phyloP scores from a whole-genome alignment of 2,888 invertebrate species.

The Hydraecia micacea region DNA sequence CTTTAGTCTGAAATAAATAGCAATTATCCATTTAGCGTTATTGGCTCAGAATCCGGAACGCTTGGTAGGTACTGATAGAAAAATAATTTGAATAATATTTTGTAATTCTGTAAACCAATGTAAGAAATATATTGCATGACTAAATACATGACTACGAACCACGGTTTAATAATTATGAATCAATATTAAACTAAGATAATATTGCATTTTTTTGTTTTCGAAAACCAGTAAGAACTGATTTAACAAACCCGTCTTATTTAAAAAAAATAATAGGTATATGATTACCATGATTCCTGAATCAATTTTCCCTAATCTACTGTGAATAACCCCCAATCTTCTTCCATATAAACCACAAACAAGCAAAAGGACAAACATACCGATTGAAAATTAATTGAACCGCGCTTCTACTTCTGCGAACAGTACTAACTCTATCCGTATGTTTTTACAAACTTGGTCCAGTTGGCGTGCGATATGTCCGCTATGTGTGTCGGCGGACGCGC shows the following conservation, averaged over 20 bases:
- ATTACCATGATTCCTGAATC: no score
- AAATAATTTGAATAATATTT: slow-evolving; percentile 20
- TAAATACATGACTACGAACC: background rate
- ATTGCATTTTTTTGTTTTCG: background rate
- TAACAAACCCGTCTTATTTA: background rate
- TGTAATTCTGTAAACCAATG: background rate
- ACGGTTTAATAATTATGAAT: background rate
- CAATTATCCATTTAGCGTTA: slow-evolving; percentile 48
- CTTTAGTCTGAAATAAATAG: slow-evolving; percentile 8
- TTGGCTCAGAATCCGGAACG: slow-evolving; percentile 34
- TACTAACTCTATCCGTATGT: slow-evolving; percentile 80
- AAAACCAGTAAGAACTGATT: background rate
- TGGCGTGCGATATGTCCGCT: slow-evolving; percentile 88
- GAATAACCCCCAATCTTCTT: no score
- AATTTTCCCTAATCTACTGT: background rate
- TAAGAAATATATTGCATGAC: background rate
- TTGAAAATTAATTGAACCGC: slow-evolving; percentile 64
- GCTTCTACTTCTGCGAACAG: slow-evolving; percentile 67
- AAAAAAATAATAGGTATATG: background rate
- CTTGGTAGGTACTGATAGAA: slow-evolving; percentile 46
- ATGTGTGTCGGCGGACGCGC: slow-evolving; percentile 89
- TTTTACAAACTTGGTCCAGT: slow-evolving; percentile 86
- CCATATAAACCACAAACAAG: background rate
- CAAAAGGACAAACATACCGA: slow-evolving; percentile 48
- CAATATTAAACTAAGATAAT: no score